These are phyloP conservation scores for Drosophila multiciliata DNA, from an alignment of 2,888 invertebrate genomes.

Conservation along the genomic window DNA sequence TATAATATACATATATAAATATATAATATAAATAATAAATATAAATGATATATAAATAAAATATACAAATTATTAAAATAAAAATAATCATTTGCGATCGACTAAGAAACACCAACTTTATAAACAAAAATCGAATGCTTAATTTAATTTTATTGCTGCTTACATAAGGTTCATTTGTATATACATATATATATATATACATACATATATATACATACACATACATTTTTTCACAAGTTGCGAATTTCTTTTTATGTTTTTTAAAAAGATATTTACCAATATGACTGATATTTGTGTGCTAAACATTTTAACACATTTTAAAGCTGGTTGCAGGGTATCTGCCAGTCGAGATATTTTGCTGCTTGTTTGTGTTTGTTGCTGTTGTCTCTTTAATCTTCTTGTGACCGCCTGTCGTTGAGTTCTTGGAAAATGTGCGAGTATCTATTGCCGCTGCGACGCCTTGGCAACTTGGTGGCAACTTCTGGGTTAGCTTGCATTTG, in stretches of 20 bases:
- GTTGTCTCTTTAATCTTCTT: slow-evolving; percentile 25
- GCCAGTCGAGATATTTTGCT: background rate
- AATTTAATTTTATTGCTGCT: background rate
- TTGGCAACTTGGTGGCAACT: slow-evolving; percentile 51
- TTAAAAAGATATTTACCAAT: background rate
- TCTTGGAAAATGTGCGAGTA: slow-evolving; percentile 50
- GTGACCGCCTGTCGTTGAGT: slow-evolving; percentile 28
- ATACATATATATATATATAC: background rate
- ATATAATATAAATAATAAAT: too few species aligned
- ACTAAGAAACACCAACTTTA: background rate
- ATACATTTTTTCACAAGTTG: background rate
- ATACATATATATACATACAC: background rate
- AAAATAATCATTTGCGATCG: background rate
- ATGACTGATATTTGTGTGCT: background rate
- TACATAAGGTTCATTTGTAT: background rate
- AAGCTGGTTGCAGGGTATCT: background rate
- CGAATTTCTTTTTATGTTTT: background rate
- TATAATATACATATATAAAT: background rate
- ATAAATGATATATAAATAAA: background rate
- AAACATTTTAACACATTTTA: background rate
- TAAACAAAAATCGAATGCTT: background rate
- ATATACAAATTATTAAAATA: too few species aligned
- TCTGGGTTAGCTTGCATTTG: slow-evolving; percentile 64
- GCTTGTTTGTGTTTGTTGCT: background rate
- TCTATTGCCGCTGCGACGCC: slow-evolving; percentile 54